Evolutionary conservation across 2,888 invertebrate species (phyloP).

Genomic region (Piscicola geometra): DNA sequence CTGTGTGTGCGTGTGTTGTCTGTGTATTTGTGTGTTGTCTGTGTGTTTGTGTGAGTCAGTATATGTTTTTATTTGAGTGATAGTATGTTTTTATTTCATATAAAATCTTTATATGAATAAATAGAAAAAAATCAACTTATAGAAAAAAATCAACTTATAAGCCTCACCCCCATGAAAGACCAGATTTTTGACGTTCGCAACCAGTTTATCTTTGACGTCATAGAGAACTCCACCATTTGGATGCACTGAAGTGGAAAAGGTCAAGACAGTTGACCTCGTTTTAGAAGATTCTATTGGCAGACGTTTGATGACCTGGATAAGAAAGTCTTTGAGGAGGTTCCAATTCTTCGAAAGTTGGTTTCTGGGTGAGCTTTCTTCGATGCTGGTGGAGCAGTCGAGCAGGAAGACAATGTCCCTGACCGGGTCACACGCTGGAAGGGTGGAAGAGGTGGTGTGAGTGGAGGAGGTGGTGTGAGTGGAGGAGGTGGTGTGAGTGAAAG

Average conservation of each 20-base stretch:
- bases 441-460: too few species aligned
- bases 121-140: too few species aligned
- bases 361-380: slow-evolving; percentile 22
- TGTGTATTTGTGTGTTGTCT: too few species aligned
- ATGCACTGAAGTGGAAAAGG: not conserved
- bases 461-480: too few species aligned
- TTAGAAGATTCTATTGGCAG: slow-evolving; percentile 17
- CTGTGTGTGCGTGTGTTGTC: too few species aligned
- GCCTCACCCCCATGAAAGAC: not conserved
- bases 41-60: too few species aligned
- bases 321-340: slow-evolving; percentile 26
- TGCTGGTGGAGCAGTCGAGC: slow-evolving; percentile 32
- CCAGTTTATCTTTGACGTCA: not conserved
- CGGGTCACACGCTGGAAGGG: too few species aligned
- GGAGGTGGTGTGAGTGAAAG: too few species aligned
- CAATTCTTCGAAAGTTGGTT: slow-evolving; percentile 17
- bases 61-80: too few species aligned
- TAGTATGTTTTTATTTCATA: too few species aligned
- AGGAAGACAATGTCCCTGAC: slow-evolving; percentile 30
- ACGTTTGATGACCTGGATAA: slow-evolving; percentile 26
- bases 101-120: too few species aligned
- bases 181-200: not conserved
- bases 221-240: not conserved
- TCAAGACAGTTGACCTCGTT: not conserved
- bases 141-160: not conserved